Percentiles rank a stretch among this genome's conserved stretches.
phyloP scores from a whole-genome alignment of 2,797 vertebrate species.

The Mustela erminea region DNA sequence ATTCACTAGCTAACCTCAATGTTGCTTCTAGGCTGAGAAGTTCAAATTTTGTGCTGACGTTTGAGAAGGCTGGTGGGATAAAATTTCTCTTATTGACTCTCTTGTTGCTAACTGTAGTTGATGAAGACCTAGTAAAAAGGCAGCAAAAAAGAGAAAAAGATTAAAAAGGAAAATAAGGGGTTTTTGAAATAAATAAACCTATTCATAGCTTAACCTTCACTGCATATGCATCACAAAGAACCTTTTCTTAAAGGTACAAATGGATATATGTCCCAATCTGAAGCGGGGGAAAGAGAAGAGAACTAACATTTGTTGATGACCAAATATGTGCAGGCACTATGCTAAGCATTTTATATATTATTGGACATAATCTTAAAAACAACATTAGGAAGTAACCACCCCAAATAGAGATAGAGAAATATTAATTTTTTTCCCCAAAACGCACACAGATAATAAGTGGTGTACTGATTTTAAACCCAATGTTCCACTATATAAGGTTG shows the following conservation, averaged over 20 bases:
- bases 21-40: constrained; percentile 75
- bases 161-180: neutral
- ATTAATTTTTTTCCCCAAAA: neutral
- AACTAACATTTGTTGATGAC: neutral
- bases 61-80: constrained; percentile 85
- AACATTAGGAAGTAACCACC: neutral
- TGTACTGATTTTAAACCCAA: neutral
- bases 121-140: constrained; percentile 77
- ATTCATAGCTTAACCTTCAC: neutral
- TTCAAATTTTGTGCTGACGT: neutral
- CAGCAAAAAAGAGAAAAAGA: neutral
- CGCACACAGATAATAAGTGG: neutral
- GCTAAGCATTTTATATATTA: neutral
- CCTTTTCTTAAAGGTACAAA: neutral
- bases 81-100: constrained; percentile 83
- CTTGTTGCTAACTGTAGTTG: constrained; percentile 16
- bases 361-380: constrained; percentile 9
- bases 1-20: constrained; percentile 80
- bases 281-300: no score
- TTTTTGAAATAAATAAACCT: neutral
- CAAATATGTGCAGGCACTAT: neutral
- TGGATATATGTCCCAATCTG: neutral
- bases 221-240: neutral
- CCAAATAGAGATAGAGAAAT: neutral
- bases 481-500: neutral